A percentile compares a stretch with the other conserved stretches of the same genome.
phyloP scores from a whole-genome alignment of 2,113 vertebrate species.

The Scomber colias region DNA sequence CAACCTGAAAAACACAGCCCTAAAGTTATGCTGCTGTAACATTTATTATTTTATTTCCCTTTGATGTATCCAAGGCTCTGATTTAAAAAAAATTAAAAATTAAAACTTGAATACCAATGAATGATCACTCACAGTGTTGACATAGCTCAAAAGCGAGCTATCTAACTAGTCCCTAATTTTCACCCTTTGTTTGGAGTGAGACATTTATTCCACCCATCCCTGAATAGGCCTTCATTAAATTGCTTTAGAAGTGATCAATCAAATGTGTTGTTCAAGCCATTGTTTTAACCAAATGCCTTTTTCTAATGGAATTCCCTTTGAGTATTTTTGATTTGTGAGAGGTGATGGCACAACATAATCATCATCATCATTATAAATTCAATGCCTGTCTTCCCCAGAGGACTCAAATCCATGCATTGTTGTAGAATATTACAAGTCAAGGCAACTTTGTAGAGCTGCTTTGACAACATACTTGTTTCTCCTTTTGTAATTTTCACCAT shows the following conservation, averaged over 20 bases:
- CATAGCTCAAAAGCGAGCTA: constrained; percentile 6
- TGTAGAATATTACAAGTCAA: neutral
- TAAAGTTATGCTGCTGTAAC: constrained; percentile 2
- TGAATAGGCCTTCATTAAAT: constrained; percentile 10
- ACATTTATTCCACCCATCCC: neutral
- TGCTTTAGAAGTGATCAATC: constrained; percentile 37
- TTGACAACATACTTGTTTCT: no score
- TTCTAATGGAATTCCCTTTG: constrained; percentile 11
- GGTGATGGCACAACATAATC: neutral
- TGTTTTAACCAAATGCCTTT: constrained; percentile 5
- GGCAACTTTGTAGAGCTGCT: no score
- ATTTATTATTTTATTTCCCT: neutral
- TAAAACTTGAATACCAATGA: constrained; percentile 25
- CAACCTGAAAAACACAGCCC: neutral
- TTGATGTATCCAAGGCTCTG: constrained; percentile 19
- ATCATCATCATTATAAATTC: neutral
- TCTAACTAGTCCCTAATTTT: constrained; percentile 31
- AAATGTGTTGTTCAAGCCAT: constrained; percentile 20
- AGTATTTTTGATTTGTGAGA: neutral
- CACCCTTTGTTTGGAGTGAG: constrained; percentile 16
- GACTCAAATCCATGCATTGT: neutral
- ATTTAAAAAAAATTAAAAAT: neutral
- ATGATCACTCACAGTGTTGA: constrained; percentile 11
- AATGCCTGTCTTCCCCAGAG: neutral
- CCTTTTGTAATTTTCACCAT: no score